A percentile compares a stretch with the other conserved stretches of the same genome.
These are phyloP conservation scores for Lepus timidus DNA, from an alignment of 2,113 vertebrate species.

Conservation along the genomic window DNA sequence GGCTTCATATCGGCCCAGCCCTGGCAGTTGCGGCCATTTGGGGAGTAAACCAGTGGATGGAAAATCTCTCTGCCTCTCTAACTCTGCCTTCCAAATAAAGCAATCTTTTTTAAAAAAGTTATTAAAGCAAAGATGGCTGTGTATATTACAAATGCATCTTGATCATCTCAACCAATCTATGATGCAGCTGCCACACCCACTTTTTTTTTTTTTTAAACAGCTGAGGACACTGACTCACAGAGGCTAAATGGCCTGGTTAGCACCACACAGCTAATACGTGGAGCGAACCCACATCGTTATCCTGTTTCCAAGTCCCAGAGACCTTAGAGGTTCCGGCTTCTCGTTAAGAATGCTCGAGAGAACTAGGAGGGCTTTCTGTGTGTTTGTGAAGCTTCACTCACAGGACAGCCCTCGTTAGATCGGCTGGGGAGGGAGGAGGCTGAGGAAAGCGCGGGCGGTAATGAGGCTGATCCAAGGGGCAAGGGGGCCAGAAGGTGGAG, in stretches of 20 bases:
- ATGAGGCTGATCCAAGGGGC: neutral
- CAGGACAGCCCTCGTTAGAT: neutral
- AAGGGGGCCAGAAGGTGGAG: neutral
- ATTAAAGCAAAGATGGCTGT: slow-evolving; percentile 41
- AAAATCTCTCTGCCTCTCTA: too few species aligned
- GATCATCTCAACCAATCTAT: slow-evolving; percentile 22
- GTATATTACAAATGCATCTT: neutral
- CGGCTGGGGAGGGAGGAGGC: neutral
- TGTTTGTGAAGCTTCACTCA: slow-evolving; percentile 39
- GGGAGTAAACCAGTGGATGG: too few species aligned
- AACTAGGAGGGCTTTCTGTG: neutral
- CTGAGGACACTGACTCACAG: slow-evolving; percentile 62
- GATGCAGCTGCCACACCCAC: slow-evolving; percentile 72
- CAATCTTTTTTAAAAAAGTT: neutral
- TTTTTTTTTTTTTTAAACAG: neutral
- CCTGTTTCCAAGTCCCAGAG: slow-evolving; percentile 25
- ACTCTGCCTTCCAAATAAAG: too few species aligned
- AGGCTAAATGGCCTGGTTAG: slow-evolving; percentile 16
- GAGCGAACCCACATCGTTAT: neutral
- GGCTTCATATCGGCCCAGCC: too few species aligned
- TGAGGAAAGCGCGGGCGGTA: neutral
- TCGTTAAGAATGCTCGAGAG: neutral
- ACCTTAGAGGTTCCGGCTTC: slow-evolving; percentile 32
- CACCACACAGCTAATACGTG: slow-evolving; percentile 67
- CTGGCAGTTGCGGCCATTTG: too few species aligned